Conservation (phyloP, 2,797 vertebrate genomes). For the Astyanax mexicanus region DNA sequence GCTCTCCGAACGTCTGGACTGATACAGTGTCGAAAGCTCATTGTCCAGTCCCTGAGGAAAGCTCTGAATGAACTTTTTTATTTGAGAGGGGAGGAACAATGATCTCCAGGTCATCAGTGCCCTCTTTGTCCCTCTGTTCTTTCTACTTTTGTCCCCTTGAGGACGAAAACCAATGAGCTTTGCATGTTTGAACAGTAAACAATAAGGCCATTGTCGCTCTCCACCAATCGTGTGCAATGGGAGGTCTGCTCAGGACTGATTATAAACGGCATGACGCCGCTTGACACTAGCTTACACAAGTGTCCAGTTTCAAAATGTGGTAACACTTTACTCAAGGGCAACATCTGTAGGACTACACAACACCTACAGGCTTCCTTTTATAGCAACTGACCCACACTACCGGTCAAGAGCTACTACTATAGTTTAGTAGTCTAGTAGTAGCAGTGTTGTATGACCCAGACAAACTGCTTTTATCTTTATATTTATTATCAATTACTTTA, state of each 20-base stretch:
- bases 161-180: conserved; percentile 35
- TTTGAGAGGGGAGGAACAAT: not conserved
- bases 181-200: conserved; percentile 19
- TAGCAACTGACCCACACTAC: too few species aligned
- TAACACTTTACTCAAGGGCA: too few species aligned
- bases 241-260: not conserved
- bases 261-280: conserved; percentile 2
- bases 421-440: too few species aligned
- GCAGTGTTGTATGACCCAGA: too few species aligned
- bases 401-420: too few species aligned
- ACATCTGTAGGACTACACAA: too few species aligned
- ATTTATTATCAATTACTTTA: too few species aligned
- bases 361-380: too few species aligned
- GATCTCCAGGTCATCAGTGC: conserved; percentile 36
- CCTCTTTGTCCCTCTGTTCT: conserved; percentile 25
- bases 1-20: not conserved
- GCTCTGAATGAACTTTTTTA: not conserved
- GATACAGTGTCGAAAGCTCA: not conserved
- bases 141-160: conserved; percentile 23
- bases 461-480: too few species aligned
- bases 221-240: conserved; percentile 7
- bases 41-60: not conserved
- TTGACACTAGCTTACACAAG: not conserved
- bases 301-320: not conserved
- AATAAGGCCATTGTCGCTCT: conserved; percentile 27